Percentiles rank a stretch among this genome's conserved stretches.
Conservation (phyloP, 2,888 invertebrate genomes). For the Spisula solida region DNA sequence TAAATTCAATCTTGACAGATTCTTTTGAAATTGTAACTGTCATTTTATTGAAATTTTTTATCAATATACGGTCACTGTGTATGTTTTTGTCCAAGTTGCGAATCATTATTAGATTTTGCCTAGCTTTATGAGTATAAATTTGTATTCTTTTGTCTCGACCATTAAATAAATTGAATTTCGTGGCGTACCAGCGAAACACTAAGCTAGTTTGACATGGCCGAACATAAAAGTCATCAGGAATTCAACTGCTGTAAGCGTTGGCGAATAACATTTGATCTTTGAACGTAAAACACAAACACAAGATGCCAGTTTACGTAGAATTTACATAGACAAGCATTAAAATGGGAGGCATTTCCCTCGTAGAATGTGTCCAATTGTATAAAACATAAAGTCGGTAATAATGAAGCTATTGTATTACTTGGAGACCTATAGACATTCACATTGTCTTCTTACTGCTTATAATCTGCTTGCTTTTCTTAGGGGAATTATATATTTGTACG, state of each 20-base stretch:
- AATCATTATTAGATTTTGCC: slow-evolving; percentile 47
- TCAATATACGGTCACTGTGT: slow-evolving; percentile 28
- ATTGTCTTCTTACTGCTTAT: not conserved
- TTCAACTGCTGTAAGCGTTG: slow-evolving; percentile 55
- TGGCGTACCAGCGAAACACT: slow-evolving; percentile 56
- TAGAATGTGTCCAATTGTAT: slow-evolving; percentile 52
- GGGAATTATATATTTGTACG: not conserved
- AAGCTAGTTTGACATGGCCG: slow-evolving; percentile 56
- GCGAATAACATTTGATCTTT: slow-evolving; percentile 64
- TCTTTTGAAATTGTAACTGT: slow-evolving; percentile 40
- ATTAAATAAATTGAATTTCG: slow-evolving; percentile 74
- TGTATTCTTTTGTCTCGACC: slow-evolving; percentile 65
- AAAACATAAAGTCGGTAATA: not conserved
- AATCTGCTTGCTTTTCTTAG: not conserved
- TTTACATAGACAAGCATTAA: slow-evolving; percentile 59
- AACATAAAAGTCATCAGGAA: slow-evolving; percentile 69
- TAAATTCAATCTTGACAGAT: slow-evolving; percentile 26
- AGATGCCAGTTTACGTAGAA: slow-evolving; percentile 59
- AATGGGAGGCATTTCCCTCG: slow-evolving; percentile 23
- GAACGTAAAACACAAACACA: slow-evolving; percentile 54
- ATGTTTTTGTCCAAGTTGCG: slow-evolving; percentile 27
- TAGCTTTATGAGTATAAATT: slow-evolving; percentile 53
- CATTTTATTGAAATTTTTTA: slow-evolving; percentile 33
- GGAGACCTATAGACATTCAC: not conserved
- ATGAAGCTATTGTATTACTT: slow-evolving; percentile 24